Base-by-base conservation (phyloP, 2,797 vertebrate species). In the Coilia nasus region DNA sequence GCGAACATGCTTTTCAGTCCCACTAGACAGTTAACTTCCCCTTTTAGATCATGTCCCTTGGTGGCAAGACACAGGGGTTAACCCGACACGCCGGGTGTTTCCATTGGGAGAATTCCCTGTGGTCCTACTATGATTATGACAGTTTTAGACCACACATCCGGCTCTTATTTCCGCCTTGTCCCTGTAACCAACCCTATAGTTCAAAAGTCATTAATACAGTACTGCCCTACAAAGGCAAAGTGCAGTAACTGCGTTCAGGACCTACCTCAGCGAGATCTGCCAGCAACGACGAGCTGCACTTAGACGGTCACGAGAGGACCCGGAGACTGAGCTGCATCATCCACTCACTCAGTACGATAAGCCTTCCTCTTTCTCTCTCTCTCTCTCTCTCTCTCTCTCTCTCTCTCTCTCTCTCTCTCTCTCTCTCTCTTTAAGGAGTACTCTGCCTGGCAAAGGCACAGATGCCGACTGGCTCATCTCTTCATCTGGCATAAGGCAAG, bases 341-440 rank as follows among this genome's bases (percentile, higher is more conserved):
- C 88, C 75, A 46, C 15, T 64, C 60, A 1, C 41, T 81, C 44
- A 35, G 25, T 85, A 5, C 15, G 35, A 17, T 88, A 78, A 82
- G 50, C 84, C 71, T 25, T 56, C 85, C 62, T 75, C 50, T 46
- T 60, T 54, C 67, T 81, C 85, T 85, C 17, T 78, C 17, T 19
- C 31, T 75, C 85, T 83, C 86, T 81, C 44, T 85, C 25, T 82
- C 86, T 11, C 7, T 78, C 60, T 88, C 87, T 85, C 82, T 85
- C 50, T 81, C 28, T 23, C 60, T 83, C 44, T 75, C 50, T 54
- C 50, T 54, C 14, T 14, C 7, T 60, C 75, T 88, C 87, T 85
- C 83, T 85, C 28, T 81, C 50, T n/a, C 35, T 83, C 62, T 75
- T 75, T 19, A 75, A 41, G 71, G 35, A 78, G 71, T 31, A 31